Evolutionary conservation across 2,888 invertebrate genomes (phyloP).

Genomic region (Tetragnatha montana): DNA sequence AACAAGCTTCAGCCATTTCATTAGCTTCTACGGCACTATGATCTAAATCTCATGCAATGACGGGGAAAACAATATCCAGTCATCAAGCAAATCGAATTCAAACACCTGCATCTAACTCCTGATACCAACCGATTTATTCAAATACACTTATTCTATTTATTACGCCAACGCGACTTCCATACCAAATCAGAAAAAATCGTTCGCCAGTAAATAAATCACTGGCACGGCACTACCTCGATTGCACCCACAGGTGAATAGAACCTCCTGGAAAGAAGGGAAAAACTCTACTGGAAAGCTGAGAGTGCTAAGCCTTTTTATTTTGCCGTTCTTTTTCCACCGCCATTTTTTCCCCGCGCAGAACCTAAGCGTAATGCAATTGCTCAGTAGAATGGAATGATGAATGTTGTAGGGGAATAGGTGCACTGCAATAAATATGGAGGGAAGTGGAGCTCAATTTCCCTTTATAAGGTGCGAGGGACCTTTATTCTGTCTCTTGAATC

Average conservation of each 20-base stretch:
- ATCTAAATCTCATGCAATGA: background rate
- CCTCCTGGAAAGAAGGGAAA: background rate
- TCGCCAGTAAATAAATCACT: background rate
- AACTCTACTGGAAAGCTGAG: background rate
- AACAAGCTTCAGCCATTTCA: background rate
- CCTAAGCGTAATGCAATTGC: slow-evolving; percentile 23
- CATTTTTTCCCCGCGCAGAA: background rate
- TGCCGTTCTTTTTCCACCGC: background rate
- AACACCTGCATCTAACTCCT: background rate
- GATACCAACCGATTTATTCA: background rate
- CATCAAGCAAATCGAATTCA: background rate
- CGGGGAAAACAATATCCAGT: background rate
- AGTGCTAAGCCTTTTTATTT: slow-evolving; percentile 2
- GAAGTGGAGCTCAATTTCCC: background rate
- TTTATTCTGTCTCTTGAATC: slow-evolving; percentile 10
- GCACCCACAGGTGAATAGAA: background rate
- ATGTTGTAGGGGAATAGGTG: slow-evolving; percentile 30
- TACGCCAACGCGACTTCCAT: background rate
- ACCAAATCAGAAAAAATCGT: background rate
- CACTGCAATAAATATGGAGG: slow-evolving; percentile 22
- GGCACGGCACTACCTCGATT: background rate
- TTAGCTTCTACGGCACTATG: background rate
- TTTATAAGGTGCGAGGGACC: slow-evolving; percentile 1
- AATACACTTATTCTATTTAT: background rate
- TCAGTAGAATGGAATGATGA: slow-evolving; percentile 33